These are phyloP conservation scores for Pristionchus arcanus DNA, from an alignment of 2,888 invertebrate species.

Conservation along the genomic window DNA sequence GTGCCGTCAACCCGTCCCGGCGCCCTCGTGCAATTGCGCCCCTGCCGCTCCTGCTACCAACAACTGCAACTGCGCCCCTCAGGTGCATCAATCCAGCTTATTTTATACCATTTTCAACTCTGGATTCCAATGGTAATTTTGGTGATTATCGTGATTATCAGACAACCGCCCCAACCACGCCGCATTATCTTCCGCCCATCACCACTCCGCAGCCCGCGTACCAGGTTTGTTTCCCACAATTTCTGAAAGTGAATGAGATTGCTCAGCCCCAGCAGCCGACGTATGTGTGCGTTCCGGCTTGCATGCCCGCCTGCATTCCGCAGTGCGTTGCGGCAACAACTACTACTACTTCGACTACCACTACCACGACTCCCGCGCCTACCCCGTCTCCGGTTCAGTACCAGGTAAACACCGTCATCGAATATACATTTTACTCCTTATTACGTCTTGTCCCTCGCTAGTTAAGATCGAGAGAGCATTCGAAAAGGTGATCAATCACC, in stretches of 20 bases:
- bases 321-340: neutral
- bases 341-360: neutral
- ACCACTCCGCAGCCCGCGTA: conserved; percentile 27
- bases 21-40: neutral
- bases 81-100: neutral
- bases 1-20: neutral
- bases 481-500: too few relatives aligned
- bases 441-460: too few relatives aligned
- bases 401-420: neutral
- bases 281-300: neutral
- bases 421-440: too few relatives aligned
- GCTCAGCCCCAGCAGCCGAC: neutral
- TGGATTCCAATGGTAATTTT: too few relatives aligned
- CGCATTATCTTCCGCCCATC: conserved; percentile 27
- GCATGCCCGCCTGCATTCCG: neutral
- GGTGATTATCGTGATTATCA: too few relatives aligned
- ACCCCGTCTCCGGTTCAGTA: neutral
- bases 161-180: neutral
- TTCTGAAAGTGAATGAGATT: neutral
- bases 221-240: neutral
- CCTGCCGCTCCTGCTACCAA: neutral
- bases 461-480: too few relatives aligned
- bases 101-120: too few relatives aligned
- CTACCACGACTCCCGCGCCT: neutral
- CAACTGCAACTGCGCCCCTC: neutral